Percentiles rank a stretch among this genome's conserved stretches.
phyloP scores from a whole-genome alignment of 2,113 vertebrate species.

The Ctenomys sociabilis region DNA sequence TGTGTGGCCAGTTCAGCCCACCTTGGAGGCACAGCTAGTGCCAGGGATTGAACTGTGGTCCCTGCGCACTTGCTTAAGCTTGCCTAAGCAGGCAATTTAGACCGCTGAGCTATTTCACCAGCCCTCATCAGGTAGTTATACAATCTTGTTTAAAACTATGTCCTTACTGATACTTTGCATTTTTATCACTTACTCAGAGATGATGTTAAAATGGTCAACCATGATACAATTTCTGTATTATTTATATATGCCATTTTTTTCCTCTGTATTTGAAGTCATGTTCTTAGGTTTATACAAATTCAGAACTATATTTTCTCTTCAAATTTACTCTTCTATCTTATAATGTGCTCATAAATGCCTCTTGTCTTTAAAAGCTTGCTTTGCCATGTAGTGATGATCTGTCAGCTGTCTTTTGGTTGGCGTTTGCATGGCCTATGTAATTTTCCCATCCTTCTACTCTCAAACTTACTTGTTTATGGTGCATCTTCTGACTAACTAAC shows the following conservation, averaged over 20 bases:
- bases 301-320: not conserved
- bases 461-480: not conserved
- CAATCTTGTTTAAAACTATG: too few species aligned
- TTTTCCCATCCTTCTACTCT: conserved; percentile 1
- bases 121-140: too few species aligned
- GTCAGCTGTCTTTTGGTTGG: not conserved
- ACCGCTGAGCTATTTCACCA: too few species aligned
- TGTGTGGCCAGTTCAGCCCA: too few species aligned
- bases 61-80: too few species aligned
- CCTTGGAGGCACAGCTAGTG: too few species aligned
- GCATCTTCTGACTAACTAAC: not conserved
- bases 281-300: conserved; percentile 25
- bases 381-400: not conserved
- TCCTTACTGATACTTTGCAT: too few species aligned
- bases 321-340: not conserved
- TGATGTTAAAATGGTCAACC: not conserved
- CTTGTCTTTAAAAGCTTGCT: not conserved
- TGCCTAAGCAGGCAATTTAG: too few species aligned
- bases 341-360: not conserved
- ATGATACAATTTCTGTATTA: not conserved
- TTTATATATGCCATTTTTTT: conserved; percentile 23
- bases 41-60: too few species aligned
- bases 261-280: not conserved
- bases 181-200: not conserved
- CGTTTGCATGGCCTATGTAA: not conserved